Base-by-base conservation (phyloP, 2,888 invertebrate species). In the Sesia bembeciformis region DNA sequence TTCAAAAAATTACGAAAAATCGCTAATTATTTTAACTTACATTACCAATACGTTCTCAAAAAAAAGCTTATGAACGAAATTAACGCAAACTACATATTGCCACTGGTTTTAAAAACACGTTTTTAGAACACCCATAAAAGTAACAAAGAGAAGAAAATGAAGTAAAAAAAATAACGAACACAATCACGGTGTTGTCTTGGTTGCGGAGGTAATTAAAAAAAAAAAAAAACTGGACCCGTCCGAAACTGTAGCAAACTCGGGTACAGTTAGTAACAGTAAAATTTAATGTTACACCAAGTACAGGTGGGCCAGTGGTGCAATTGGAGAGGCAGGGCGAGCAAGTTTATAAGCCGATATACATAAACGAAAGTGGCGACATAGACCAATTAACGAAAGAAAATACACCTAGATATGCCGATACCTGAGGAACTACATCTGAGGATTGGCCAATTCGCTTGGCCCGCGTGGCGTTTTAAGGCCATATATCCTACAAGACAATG, bases 201-300 rank as follows among this genome's bases (percentile, higher is more conserved):
- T 60, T 55, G 56, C 53, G 55, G 53, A 42, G 61, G 63, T 77
- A 81, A 81, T 83, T 79, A 81, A 77, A 77, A 80, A 81, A 66
- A 78, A 56, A 53, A n/a, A 23, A 23, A 23, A 23, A 23, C 74
- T 64, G 68, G 68, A 67, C 70, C 70, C 60, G 74, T 70, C 76
- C 78, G 65, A 84, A 85, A 82, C 72, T 82, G 79, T 79, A 80
- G 73, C 80, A 76, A 60, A 59, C 58, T 41, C 49, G 70, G 68
- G 4, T 84, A 86, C 86, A 79, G 85, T 85, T 84, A 85, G 68
- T 78, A 84, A 79, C 80, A 75, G 78, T 79, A 75, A 79, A 54
- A 51, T 50, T 39, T 51, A 40, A 73, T 68, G 80, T 78, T 78
- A 83, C 75, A 71, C 69, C 75, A 80, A 76, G 77, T 65, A 73